Evolutionary conservation across 2,888 invertebrate genomes (phyloP), one percentile per base, ranked within the genome.

Genomic region (Oligia latruncula): DNA sequence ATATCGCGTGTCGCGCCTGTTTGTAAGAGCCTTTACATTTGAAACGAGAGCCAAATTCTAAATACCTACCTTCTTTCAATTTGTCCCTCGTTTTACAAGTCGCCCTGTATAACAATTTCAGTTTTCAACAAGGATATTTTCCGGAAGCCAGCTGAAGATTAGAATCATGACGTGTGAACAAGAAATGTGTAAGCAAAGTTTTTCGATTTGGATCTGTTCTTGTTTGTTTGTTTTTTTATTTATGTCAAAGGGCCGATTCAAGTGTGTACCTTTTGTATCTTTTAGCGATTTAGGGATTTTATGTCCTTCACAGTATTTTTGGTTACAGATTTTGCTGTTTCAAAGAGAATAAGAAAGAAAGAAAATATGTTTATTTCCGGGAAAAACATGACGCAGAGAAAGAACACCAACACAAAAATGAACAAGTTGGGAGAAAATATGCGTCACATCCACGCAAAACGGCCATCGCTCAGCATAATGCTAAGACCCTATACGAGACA

Each of bases 191-290:
- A 43, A 52, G 65, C 64, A 72, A 84, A 86, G 76, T 82, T 85
- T 87, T 80, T 84, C 77, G 78, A 86, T 87, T 86, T 87, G 71
- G 72, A 84, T 82, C 80, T 77, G 72, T 81, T 78, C 70, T 83
- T 80, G 70, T 86, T 81, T 80, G 73, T 81, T 80, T 77, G 40
- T 74, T 78, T 66, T 64, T 74, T 75, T 67, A 71, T 81, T 84
- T 71, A 81, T 77, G 64, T 55, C 76, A 74, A 74, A 77, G 73
- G 66, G 49, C 74, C 71, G 81, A 77, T 75, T 82, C 40, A 73
- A 74, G 55, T 74, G 68, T 62, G 55, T 71, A 66, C 77, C 29
- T 77, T 77, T 65, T 78, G 71, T 74, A 58, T 74, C 60, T 73
- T 83, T 74, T 52, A 46, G 67, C 78, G 29, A 60, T 68, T 52